Percentiles rank a stretch among this genome's conserved stretches.
Evolutionary conservation across 2,888 invertebrate species (phyloP).

Genomic region (Scaptomyza flava): DNA sequence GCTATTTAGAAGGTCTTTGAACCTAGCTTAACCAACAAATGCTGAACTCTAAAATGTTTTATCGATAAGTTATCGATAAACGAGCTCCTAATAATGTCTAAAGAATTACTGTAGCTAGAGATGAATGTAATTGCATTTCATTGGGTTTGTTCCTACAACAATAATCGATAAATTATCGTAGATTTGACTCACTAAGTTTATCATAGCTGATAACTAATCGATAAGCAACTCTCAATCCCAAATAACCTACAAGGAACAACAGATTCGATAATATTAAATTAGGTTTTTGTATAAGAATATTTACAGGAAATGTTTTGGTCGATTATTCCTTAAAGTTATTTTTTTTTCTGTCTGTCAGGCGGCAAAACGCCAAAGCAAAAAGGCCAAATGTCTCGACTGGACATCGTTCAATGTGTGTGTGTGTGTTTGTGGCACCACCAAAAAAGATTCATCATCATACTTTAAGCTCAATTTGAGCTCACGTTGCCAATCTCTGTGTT

Average conservation of each 20-base stretch:
- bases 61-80: neutral
- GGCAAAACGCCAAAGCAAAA: slow-evolving; percentile 35
- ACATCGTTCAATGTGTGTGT: slow-evolving; percentile 38
- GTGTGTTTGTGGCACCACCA: slow-evolving; percentile 3
- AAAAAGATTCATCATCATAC: slow-evolving; percentile 14
- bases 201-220: neutral
- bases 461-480: neutral
- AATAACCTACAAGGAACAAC: too few species aligned
- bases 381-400: slow-evolving; percentile 59
- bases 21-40: neutral
- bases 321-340: neutral
- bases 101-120: neutral
- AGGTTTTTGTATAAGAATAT: too few species aligned
- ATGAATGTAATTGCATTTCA: neutral
- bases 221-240: neutral
- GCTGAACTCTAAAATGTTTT: neutral
- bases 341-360: slow-evolving; percentile 43
- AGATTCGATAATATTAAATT: too few species aligned
- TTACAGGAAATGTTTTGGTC: neutral
- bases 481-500: slow-evolving; percentile 2
- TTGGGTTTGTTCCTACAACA: too few species aligned
- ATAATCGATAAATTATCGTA: neutral
- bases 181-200: too few species aligned
- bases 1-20: neutral
- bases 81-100: neutral